Evolutionary conservation across 2,888 invertebrate species (phyloP).

Genomic region (Drosophila fulvimacula): DNA sequence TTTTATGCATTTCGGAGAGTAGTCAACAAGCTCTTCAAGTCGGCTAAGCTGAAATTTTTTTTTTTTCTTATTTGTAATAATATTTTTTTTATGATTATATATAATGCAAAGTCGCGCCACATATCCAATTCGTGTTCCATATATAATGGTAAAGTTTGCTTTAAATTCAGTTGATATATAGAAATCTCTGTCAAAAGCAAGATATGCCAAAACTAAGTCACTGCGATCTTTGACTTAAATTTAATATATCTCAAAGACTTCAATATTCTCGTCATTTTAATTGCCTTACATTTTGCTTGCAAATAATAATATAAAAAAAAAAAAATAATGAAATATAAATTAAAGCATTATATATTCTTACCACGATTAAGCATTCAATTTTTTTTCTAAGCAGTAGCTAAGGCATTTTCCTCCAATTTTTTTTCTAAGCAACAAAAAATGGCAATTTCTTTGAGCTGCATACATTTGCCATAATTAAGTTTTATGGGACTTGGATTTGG

Average conservation of each 20-base stretch:
- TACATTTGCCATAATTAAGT: slow-evolving; percentile 72
- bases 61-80: no score
- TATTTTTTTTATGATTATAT: no score
- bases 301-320: no score
- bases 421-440: neutral
- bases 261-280: no score
- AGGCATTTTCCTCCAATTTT: neutral
- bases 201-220: neutral
- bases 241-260: neutral
- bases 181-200: no score
- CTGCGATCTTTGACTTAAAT: neutral
- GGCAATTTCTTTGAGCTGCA: slow-evolving; percentile 8
- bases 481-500: slow-evolving; percentile 77
- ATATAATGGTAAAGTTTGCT: neutral
- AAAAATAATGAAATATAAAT: no score
- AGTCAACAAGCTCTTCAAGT: neutral
- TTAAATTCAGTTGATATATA: neutral
- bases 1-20: neutral
- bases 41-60: neutral
- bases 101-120: no score
- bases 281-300: neutral
- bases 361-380: neutral
- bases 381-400: neutral
- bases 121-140: no score
- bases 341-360: neutral